Conservation (phyloP, 2,113 vertebrate genomes). For the Corvus cornix region DNA sequence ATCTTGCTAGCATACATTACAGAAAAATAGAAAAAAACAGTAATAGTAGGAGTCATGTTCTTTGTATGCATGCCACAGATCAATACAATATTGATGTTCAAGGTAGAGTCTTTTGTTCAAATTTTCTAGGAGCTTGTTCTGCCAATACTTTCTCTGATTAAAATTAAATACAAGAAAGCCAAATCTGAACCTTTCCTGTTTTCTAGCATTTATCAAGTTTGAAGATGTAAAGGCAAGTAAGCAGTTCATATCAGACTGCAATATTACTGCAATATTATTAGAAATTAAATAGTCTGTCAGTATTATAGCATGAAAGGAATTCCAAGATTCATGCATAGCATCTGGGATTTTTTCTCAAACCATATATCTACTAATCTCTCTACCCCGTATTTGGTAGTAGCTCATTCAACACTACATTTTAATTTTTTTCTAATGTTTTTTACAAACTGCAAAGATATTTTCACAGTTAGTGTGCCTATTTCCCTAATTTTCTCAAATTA, state of each 20-base stretch:
- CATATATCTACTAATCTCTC: background rate
- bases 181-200: background rate
- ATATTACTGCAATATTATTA: background rate
- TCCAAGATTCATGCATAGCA: background rate
- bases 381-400: background rate
- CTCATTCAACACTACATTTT: background rate
- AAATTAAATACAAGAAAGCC: background rate
- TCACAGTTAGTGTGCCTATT: background rate
- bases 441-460: background rate
- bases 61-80: background rate
- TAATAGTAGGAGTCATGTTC: background rate
- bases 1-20: background rate
- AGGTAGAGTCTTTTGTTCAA: background rate
- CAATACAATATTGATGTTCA: background rate
- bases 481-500: background rate
- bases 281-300: background rate
- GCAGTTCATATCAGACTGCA: background rate
- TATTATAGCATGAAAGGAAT: background rate
- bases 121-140: background rate
- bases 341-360: background rate
- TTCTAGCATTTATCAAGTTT: background rate
- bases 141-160: background rate
- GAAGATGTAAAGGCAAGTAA: background rate
- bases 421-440: background rate
- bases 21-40: background rate